These are phyloP conservation scores for Heliocidaris tuberculata DNA, from an alignment of 35 echinoderm and acorn worm species.

Conservation along the genomic window DNA sequence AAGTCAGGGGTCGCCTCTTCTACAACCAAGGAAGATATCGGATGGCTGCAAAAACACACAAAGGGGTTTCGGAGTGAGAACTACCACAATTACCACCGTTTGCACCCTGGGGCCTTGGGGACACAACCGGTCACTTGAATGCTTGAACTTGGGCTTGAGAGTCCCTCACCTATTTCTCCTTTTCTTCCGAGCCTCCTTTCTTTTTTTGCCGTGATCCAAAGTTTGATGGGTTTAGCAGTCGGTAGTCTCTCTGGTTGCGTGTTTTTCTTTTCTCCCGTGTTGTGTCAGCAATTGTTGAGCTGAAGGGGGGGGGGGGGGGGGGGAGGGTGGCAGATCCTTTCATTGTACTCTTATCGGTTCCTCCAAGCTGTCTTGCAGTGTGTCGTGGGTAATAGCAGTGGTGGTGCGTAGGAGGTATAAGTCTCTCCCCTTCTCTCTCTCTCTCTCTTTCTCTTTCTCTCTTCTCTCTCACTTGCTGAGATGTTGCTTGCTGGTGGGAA, in stretches of 20 bases:
- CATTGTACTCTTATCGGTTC: background rate
- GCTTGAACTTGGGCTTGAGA: background rate
- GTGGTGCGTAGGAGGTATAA: background rate
- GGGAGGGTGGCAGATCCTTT: background rate
- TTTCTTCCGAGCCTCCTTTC: background rate
- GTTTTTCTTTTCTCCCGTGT: background rate
- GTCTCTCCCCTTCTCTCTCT: background rate
- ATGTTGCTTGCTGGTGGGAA: background rate
- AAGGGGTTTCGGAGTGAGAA: background rate
- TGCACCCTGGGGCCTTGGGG: background rate
- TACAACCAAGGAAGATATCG: background rate
- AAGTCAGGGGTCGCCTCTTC: background rate
- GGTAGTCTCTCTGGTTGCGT: background rate
- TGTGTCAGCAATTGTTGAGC: constrained; percentile 1
- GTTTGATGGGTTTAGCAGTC: background rate
- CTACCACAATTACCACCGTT: background rate
- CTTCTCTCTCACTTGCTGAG: background rate
- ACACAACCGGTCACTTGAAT: background rate
- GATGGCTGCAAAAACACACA: constrained; percentile 10
- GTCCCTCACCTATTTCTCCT: background rate
- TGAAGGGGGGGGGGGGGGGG: background rate
- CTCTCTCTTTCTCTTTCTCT: background rate
- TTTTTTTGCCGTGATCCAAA: background rate
- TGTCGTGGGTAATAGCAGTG: background rate
- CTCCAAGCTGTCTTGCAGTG: background rate